phyloP scores from a whole-genome alignment of 2,113 vertebrate species.

The Nothobranchius furzeri region DNA sequence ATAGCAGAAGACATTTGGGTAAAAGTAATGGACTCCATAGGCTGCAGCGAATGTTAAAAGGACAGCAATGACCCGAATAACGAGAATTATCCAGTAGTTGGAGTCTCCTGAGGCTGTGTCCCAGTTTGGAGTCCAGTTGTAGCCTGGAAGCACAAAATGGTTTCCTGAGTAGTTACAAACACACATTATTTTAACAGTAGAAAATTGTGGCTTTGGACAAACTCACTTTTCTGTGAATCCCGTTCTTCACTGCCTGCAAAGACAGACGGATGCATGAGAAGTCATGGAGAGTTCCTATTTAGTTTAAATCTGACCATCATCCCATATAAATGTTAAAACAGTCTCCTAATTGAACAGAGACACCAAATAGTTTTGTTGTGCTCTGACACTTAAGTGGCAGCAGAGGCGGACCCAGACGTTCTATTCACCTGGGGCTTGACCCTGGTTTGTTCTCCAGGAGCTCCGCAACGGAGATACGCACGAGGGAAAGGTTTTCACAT shows the following conservation, averaged over 20 bases:
- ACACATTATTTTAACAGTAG: no score
- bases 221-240: constrained; percentile 76
- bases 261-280: constrained; percentile 8
- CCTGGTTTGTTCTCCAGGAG: no score
- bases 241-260: constrained; percentile 71
- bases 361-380: not conserved
- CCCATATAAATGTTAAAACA: no score
- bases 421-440: no score
- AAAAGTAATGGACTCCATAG: constrained; percentile 44
- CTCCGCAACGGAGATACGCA: no score
- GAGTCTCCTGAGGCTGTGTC: constrained; percentile 38
- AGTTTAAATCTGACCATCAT: no score
- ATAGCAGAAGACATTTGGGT: constrained; percentile 74
- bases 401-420: no score
- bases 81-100: constrained; percentile 45
- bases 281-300: not conserved
- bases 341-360: not conserved
- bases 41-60: constrained; percentile 47
- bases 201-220: not conserved
- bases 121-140: constrained; percentile 71
- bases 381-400: no score
- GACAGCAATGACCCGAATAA: constrained; percentile 64
- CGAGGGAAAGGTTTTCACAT: no score
- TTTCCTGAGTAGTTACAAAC: not conserved
- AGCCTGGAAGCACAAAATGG: constrained; percentile 15